Evolutionary conservation across 2,113 vertebrate species (phyloP), one percentile per base, ranked within the genome.

Genomic region (Solea senegalensis): DNA sequence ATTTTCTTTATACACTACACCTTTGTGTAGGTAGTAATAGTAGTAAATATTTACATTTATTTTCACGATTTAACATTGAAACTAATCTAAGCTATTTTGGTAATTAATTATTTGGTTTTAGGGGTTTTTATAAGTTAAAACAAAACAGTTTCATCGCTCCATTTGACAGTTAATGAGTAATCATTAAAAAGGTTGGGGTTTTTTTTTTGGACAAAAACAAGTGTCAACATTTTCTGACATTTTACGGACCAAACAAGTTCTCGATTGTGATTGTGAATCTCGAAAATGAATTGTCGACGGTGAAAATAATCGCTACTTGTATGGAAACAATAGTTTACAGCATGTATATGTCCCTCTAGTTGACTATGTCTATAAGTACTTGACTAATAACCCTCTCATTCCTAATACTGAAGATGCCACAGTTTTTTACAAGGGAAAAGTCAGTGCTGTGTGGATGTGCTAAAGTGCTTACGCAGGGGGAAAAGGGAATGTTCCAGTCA

Each of bases 401-500:
- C 12, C 26, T 52, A 46, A 63, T 21, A 9, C 4, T 64, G 5
- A 55, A 28, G 66, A 69, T 75, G 75, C 40, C 13, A 26, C 46
- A 67, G 44, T 72, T 9, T 9, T 48, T 1, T 28, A 39, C 34
- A 56, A 14, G 41, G 21, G 26, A 54, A 80, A 45, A 78, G 53
- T 10, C 43, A 58, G 26, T 52, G 61, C 52, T 7, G 16, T 49
- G n/a, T 39, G 39, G 46, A 28, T 65, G 3, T 59, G 73, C 69
- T 66, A 58, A 59, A 67, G 28, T 76, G 78, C 80, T 82, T 79
- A 68, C 21, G 26, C 16, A 81, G 79, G 64, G 58, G 13, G 65
- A 78, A 21, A 83, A 41, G 58, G 65, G 40, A 81, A 77, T 11
- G 46, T 78, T 73, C 27, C 45, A 64, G 61, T 73, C 21, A 27